These are phyloP conservation scores for Mareca penelope DNA, from an alignment of 2,797 vertebrate genomes.

Conservation along the genomic window DNA sequence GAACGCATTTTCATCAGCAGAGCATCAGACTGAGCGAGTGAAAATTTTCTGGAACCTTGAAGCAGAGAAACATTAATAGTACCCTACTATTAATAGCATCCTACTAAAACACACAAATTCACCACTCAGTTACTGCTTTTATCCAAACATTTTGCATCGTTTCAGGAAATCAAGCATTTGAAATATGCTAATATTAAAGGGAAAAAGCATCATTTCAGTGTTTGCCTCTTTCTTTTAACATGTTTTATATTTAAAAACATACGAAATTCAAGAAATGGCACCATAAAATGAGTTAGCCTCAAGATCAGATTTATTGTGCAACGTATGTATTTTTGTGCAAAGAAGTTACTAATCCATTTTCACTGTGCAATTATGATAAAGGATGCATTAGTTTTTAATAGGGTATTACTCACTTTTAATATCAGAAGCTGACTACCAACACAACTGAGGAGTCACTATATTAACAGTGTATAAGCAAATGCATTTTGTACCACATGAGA, in stretches of 20 bases:
- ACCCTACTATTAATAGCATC: background rate
- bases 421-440: background rate
- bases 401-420: background rate
- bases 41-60: conserved; percentile 86
- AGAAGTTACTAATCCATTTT: background rate
- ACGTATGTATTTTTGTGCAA: background rate
- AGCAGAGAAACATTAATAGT: background rate
- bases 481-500: background rate
- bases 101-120: background rate
- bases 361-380: background rate
- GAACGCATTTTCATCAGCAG: conserved; percentile 93
- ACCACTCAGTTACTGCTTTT: background rate
- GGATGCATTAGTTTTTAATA: background rate
- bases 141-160: background rate
- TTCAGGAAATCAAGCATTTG: background rate
- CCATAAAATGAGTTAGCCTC: background rate
- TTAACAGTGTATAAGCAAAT: background rate
- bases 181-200: background rate
- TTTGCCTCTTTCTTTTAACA: background rate
- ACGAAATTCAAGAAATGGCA: background rate
- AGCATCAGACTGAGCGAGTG: conserved; percentile 89
- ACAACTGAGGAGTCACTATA: background rate
- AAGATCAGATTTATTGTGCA: background rate
- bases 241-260: background rate
- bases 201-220: background rate